Conservation (phyloP, 2,888 invertebrate genomes). For the Nudaria mundana region DNA sequence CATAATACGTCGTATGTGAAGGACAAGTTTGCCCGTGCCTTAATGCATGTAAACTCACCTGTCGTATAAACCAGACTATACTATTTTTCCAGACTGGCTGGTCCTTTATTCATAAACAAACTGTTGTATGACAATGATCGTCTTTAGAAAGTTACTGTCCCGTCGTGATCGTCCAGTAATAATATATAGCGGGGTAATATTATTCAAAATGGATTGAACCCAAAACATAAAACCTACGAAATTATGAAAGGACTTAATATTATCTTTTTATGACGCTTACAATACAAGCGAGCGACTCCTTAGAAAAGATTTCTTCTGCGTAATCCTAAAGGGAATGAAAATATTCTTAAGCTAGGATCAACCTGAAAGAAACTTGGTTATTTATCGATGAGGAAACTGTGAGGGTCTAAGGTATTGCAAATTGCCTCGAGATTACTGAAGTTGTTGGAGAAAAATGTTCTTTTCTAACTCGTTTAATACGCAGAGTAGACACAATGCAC, state of each 20-base stretch:
- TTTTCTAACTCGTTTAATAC: constrained; percentile 39
- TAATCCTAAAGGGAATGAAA: constrained; percentile 43
- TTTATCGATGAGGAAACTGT: constrained; percentile 34
- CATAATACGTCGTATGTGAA: too few species aligned
- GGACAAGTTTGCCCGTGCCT: too few species aligned
- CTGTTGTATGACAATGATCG: background rate
- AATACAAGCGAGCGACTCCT: constrained; percentile 24
- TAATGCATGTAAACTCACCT: too few species aligned
- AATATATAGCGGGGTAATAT: constrained; percentile 14
- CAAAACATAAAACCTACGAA: constrained; percentile 20
- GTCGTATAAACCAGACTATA: too few species aligned
- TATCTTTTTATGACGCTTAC: constrained; percentile 35
- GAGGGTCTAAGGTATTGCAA: constrained; percentile 30
- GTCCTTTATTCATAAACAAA: background rate
- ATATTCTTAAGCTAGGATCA: constrained; percentile 44
- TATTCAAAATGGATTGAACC: constrained; percentile 25
- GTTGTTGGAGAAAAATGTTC: constrained; percentile 36
- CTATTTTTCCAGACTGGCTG: too few species aligned
- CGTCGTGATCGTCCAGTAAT: constrained; percentile 6
- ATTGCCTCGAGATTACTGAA: constrained; percentile 41
- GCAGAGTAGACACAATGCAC: constrained; percentile 27
- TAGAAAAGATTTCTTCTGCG: constrained; percentile 34
- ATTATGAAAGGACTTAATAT: constrained; percentile 36
- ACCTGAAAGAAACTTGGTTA: constrained; percentile 45
- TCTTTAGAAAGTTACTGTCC: constrained; percentile 1